Evolutionary conservation across 2,113 vertebrate species (phyloP), one percentile per base, ranked within the genome.

Genomic region (Psophia crepitans): DNA sequence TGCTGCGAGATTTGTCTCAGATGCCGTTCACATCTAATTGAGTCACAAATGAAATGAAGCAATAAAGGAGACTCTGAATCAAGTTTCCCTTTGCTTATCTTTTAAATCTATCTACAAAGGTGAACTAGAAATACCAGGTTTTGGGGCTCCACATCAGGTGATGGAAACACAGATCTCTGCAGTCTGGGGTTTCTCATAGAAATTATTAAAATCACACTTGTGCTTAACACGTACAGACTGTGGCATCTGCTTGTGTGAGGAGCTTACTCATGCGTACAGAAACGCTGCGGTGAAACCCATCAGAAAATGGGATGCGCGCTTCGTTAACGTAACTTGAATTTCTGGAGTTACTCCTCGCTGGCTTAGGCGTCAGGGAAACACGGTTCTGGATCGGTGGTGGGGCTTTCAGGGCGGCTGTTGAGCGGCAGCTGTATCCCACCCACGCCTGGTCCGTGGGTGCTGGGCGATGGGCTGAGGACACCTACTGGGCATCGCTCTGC

Each of bases 351-450:
- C 81, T 61, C 35, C 70, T 87, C 8, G 1, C 20, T 37, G 0
- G 2, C 65, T 6, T 2, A 0, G 14, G 0, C 4, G 1, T 5
- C 5, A 5, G 2, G 56, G 46, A 17, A 32, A 11, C 4, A 2
- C 14, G 8, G 4, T 14, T 57, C 27, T 11, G 2, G 33, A 9
- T 3, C 1, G 18, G 2, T 6, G 5, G 24, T 2, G 7, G 41
- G 4, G 41, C 6, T 18, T 7, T 12, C 4, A 6, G 15, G 81
- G 81, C 27, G 79, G 35, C 41, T 18, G 15, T 9, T 9, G 8
- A 66, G 87, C 80, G 1, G 11, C 4, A 46, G 57, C 48, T 6
- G 15, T 4, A 0, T 46, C 61, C 44, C 26, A 13, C 3, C 39
- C 26, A 12, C 3, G 19, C 35, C 19, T 2, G 21, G 33, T 39